Conservation (phyloP, 2,888 invertebrate genomes). For the Anaspis maculata region DNA sequence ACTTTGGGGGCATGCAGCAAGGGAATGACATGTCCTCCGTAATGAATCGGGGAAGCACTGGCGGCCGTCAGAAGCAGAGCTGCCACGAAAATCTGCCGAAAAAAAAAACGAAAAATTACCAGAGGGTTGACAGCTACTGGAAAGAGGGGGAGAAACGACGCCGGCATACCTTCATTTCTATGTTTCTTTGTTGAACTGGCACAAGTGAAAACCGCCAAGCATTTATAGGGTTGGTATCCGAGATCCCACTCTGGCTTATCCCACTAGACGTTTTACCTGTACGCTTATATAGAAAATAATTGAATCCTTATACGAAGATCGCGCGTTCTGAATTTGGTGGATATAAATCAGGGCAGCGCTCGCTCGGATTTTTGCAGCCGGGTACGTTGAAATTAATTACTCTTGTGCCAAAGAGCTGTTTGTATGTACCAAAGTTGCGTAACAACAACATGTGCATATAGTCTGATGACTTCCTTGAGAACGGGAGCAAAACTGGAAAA, state of each 20-base stretch:
- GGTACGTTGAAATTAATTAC: not conserved
- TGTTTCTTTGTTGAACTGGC: constrained; percentile 15
- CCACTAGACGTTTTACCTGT: too few relatives aligned
- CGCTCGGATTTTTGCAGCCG: too few relatives aligned
- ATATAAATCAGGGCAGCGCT: not conserved
- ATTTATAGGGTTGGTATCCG: constrained; percentile 21
- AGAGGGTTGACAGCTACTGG: too few relatives aligned
- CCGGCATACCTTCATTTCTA: constrained; percentile 22
- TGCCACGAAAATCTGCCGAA: too few relatives aligned
- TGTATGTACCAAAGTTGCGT: too few relatives aligned
- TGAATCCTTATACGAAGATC: constrained; percentile 1
- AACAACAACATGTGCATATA: too few relatives aligned
- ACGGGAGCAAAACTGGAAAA: too few relatives aligned
- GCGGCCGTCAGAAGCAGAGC: constrained; percentile 1
- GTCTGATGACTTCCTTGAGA: too few relatives aligned
- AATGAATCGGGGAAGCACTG: constrained; percentile 16
- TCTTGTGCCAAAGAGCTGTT: too few relatives aligned
- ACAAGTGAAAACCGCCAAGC: constrained; percentile 17
- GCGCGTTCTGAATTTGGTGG: constrained; percentile 2
- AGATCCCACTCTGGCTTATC: too few relatives aligned
- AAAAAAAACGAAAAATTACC: not conserved
- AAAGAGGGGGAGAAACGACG: too few relatives aligned
- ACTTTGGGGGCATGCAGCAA: constrained; percentile 16
- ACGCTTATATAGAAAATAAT: not conserved
- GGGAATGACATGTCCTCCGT: constrained; percentile 10